Conservation (phyloP, 2,113 vertebrate species). For the Tetraodon nigroviridis region DNA sequence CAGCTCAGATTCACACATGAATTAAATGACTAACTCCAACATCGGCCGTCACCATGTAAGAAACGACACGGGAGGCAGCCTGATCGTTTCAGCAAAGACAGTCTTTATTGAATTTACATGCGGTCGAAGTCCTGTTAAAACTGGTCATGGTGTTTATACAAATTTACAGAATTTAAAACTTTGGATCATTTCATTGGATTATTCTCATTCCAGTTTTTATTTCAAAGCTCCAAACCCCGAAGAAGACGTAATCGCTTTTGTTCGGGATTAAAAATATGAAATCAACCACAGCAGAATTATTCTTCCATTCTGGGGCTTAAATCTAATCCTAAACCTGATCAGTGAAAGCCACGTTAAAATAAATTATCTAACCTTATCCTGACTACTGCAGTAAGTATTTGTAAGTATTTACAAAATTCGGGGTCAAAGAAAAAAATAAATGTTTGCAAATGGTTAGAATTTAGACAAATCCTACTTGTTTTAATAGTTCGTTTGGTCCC, state of each 20-base stretch:
- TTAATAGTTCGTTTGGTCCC: slow-evolving; percentile 17
- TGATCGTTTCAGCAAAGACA: slow-evolving; percentile 49
- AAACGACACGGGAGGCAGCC: slow-evolving; percentile 22
- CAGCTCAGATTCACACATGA: slow-evolving; percentile 26
- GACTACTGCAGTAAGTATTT: slow-evolving; percentile 7
- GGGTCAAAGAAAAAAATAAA: not conserved
- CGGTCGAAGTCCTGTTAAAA: slow-evolving; percentile 60
- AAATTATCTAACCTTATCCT: slow-evolving; percentile 8
- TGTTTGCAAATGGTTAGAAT: slow-evolving; percentile 16
- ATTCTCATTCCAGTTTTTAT: not conserved
- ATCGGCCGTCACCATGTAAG: not conserved
- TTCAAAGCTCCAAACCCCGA: slow-evolving; percentile 14
- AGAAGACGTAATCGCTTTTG: slow-evolving; percentile 19
- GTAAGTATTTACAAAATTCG: slow-evolving; percentile 55
- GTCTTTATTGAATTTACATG: slow-evolving; percentile 77
- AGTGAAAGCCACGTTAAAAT: slow-evolving; percentile 9
- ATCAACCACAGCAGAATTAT: slow-evolving; percentile 12
- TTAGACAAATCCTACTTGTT: slow-evolving; percentile 21
- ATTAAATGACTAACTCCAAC: slow-evolving; percentile 16
- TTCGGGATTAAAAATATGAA: slow-evolving; percentile 29
- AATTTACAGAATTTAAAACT: slow-evolving; percentile 61
- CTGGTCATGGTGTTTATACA: slow-evolving; percentile 64
- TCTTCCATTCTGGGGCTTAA: slow-evolving; percentile 33
- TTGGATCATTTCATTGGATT: not conserved
- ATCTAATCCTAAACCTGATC: slow-evolving; percentile 25